Base-by-base conservation (phyloP, 2,888 invertebrate genomes). In the Litoditis marina region DNA sequence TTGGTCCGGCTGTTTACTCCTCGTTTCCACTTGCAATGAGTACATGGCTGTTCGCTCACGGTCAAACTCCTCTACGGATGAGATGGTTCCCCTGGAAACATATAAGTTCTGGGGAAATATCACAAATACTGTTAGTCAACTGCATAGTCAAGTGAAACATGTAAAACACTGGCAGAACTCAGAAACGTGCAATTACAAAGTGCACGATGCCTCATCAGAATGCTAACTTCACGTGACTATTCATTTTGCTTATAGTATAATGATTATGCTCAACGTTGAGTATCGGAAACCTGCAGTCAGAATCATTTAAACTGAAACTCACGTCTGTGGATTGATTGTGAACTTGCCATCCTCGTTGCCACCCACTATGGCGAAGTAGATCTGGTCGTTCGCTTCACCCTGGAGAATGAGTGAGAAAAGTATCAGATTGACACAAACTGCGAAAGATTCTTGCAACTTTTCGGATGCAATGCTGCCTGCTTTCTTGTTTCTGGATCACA, bases 11-110 rank as follows among this genome's bases (percentile, higher is more conserved):
- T 54, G 46, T 1, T 68, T 56, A 90, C 90, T 90, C 11, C 90
- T 90, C 0, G 93, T 92, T 62, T 94, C 90, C 32, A 94, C 93
- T 57, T 92, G 91, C 70, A 96, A 87, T 46, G 91, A 91, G 84
- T 95, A 95, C 52, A 90, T 90, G 66, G 84, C 83, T 19, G 91
- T 88, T 59, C 88, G 89, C 83, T 96, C 95, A 54, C 94, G 88
- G 84, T 96, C 95, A 78, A 96, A 86, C 19, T 89, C 88, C 52
- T 90, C 88, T 83, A 89, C 88, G 53, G 94, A 94, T 76, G 90
- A 88, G 76, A 96, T 94, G 85, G 93, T 92, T 22, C 95, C 95
- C 0, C 92, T 92, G 63, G 58, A 82, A 65, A 27, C n/a, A 25
- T 11, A 47, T 19, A n/a, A 11, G 13, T 19, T 47, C 22, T n/a